Base-by-base conservation (phyloP, 2,797 vertebrate species). In the Mormyrops attenuatus region DNA sequence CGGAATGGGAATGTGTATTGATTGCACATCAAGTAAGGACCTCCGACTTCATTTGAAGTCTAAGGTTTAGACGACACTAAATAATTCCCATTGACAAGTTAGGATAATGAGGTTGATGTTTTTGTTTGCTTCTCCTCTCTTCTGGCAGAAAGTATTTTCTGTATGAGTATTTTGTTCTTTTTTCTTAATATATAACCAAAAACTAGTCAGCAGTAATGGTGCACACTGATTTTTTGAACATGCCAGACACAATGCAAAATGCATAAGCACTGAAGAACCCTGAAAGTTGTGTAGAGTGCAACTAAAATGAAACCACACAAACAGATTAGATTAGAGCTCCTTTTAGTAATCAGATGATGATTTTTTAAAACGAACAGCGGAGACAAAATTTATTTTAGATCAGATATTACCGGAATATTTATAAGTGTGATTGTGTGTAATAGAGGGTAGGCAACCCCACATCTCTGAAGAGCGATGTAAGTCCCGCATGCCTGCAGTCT, bases 71-170 rank as follows among this genome's bases (percentile, higher is more conserved):
- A 88, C 57, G 91, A 80, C 88, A 20, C 88, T 91, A 69, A 91
- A 92, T 90, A 92, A 90, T 93, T 95, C 90, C 90, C 90, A 91
- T 91, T 92, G 93, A 95, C 93, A 93, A 92, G 93, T 90, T 63
- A 92, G 92, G 92, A 95, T 95, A 96, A 96, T 95, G 93, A 96
- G 95, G 92, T 94, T 94, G 94, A 91, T 93, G 92, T 91, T 94
- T 90, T 94, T 91, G 90, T 90, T 88, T 94, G 92, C 93, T 93
- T 91, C 90, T 90, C 26, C 82, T 89, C 88, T 88, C 49, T 38
- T 92, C 90, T 88, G 77, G 85, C 87, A 9, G 88, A 91, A 93
- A 94, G 92, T 93, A 92, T 60, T 91, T 92, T 92, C 89, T 90
- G 86, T 88, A 89, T 87, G 93, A 92, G 94, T 94, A 94, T 88